Evolutionary conservation across 2,888 invertebrate genomes (phyloP), one percentile per base, ranked within the genome.

Genomic region (Cybosia mesomella): DNA sequence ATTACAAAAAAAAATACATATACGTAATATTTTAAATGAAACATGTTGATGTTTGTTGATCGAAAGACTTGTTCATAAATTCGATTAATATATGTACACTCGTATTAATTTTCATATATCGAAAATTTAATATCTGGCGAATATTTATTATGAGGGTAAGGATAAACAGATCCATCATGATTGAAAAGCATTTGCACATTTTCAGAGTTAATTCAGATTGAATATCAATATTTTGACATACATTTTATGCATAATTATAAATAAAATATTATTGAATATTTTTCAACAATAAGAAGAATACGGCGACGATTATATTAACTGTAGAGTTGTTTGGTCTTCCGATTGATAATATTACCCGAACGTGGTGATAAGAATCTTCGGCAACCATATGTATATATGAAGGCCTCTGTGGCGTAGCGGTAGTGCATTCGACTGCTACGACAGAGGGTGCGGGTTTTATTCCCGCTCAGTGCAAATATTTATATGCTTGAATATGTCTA

Each of bases 81-180:
- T 49, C 49, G 49, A 43, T 43, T 18, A 36, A 36, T 13, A 3
- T n/a, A 49, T 49, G 49, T 49, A 49, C 18, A 18, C 43, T 43
- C 49, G n/a, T 49, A 49, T n/a, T 49, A 49, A 49, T 49, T 49
- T n/a, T 9, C n/a, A 49, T 54, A 66, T 66, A 61, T 61, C 34
- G 32, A 43, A 66, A 18, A 43, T 66, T 43, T 61, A 43, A 66
- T 66, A 55, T 61, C 18, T 49, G 24, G 0, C n/a, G 28, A 39
- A 60, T 39, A 54, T 9, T 39, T 18, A 18, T 43, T 66, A n/a
- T 32, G 15, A 60, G 21, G 8, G 39, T 39, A 54, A 39, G 28
- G 8, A 36, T 21, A 60, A 61, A 43, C 43, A 57, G 22, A 32
- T 24, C 1, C 15, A 28, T 10, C n/a, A 49, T n/a, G 21, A 28